Percentiles rank a stretch among this genome's conserved stretches.
phyloP scores from a whole-genome alignment of 2,888 invertebrate genomes.

The Nymphalis c-album region DNA sequence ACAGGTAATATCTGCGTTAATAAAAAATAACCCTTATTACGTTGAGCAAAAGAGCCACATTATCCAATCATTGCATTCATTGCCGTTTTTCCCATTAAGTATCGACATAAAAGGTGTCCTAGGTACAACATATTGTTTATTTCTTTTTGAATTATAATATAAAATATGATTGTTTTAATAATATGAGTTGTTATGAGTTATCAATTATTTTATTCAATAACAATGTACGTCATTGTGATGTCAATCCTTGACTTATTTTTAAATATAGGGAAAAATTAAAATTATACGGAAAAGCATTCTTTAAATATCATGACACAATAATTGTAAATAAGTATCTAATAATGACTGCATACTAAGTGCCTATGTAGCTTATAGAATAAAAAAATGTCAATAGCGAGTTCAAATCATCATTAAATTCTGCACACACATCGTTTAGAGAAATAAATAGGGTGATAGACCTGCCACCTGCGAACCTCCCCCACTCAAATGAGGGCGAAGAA shows the following conservation, averaged over 20 bases:
- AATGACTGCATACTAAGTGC: too few relatives aligned
- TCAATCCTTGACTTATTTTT: slow-evolving; percentile 10
- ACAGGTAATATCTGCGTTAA: slow-evolving; percentile 83
- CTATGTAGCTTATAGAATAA: too few relatives aligned
- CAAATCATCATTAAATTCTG: too few relatives aligned
- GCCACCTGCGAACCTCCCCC: too few relatives aligned
- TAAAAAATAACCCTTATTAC: slow-evolving; percentile 9
- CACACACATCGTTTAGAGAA: too few relatives aligned
- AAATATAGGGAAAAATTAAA: not conserved
- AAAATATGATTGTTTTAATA: not conserved
- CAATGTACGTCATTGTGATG: slow-evolving; percentile 22
- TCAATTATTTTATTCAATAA: slow-evolving; percentile 1
- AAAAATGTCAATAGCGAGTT: too few relatives aligned
- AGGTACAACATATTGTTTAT: too few relatives aligned
- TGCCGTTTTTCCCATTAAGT: slow-evolving; percentile 2
- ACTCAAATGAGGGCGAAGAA: too few relatives aligned
- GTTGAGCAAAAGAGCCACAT: not conserved
- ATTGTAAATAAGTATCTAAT: not conserved
- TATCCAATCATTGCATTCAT: not conserved
- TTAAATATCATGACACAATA: not conserved
- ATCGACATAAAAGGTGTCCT: not conserved
- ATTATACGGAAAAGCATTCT: too few relatives aligned
- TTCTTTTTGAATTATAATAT: too few relatives aligned
- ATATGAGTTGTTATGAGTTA: slow-evolving; percentile 12
- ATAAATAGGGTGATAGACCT: too few relatives aligned